Evolutionary conservation across 2,888 invertebrate species (phyloP).

Genomic region (Drosophila prolongata): DNA sequence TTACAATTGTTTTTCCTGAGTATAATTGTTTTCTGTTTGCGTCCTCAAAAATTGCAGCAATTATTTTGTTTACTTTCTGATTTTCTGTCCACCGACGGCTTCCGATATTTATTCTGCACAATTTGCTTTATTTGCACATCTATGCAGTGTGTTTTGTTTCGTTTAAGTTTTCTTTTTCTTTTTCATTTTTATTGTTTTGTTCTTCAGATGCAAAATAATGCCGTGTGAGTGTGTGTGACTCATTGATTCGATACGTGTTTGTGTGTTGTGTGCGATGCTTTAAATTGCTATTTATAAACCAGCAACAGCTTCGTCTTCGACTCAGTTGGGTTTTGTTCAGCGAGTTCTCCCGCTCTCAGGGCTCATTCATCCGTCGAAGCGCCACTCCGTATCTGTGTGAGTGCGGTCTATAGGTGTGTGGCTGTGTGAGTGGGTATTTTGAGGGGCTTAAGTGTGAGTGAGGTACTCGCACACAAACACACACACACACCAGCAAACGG

Average conservation of each 20-base stretch:
- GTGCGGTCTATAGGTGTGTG: slow-evolving; percentile 9
- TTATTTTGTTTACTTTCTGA: slow-evolving; percentile 55
- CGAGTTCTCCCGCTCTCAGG: slow-evolving; percentile 15
- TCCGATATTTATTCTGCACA: slow-evolving; percentile 48
- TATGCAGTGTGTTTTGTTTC: slow-evolving; percentile 15
- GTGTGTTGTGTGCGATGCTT: slow-evolving; percentile 31
- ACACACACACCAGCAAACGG: slow-evolving; percentile 29
- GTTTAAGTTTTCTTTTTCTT: neutral
- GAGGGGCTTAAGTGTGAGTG: neutral
- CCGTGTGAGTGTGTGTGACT: slow-evolving; percentile 22
- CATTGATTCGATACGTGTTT: slow-evolving; percentile 10
- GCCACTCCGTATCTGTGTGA: slow-evolving; percentile 15
- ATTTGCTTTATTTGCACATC: slow-evolving; percentile 43
- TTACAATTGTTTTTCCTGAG: neutral
- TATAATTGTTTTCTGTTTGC: neutral
- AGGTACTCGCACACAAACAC: slow-evolving; percentile 27
- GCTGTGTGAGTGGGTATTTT: slow-evolving; percentile 12
- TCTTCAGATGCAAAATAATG: slow-evolving; percentile 10
- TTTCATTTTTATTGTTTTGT: slow-evolving; percentile 1
- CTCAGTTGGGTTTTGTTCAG: slow-evolving; percentile 38
- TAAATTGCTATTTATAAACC: slow-evolving; percentile 55
- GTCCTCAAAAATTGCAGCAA: slow-evolving; percentile 38
- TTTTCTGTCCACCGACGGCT: slow-evolving; percentile 16
- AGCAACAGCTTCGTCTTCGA: slow-evolving; percentile 36
- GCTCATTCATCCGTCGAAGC: slow-evolving; percentile 38